Evolutionary conservation across 2,888 invertebrate species (phyloP), one percentile per base, ranked within the genome.

Genomic region (Agrilus biguttatus): DNA sequence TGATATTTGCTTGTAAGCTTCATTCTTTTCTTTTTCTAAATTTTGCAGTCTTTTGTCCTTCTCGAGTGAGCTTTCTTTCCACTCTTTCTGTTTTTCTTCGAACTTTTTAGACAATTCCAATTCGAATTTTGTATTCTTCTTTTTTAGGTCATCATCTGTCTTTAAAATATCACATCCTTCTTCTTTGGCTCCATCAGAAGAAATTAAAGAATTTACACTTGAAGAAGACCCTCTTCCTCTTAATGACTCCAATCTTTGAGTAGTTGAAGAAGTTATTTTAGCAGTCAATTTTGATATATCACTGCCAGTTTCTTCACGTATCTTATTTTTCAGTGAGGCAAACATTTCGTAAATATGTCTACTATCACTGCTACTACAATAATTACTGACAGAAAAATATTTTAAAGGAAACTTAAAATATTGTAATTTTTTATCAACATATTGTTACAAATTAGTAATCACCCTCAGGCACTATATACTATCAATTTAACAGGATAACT

Each of bases 301-400:
- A 61, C 78, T 84, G 40, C 88, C 88, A 49, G 87, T 87, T 71
- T 89, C 89, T 63, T 88, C 87, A 55, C 83, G 82, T 55, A 89
- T 88, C 72, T 88, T 88, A 67, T 86, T 88, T 67, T 89, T 89
- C 51, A 90, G 68, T 58, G 84, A 84, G 41, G 86, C 81, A 65
- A 90, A 90, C 89, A 90, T 90, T 60, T 61, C 71, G 21, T 21
- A 21, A 21, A 37, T 17, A 14, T 37, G 21, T 19, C 14, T 32
- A 32, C n/a, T 28, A n/a, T 39, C 21, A 37, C 28, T 28, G 5
- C 6, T 23, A 10, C 5, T 28, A 28, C 10, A 10, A 28, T 2
- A 28, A 28, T 28, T 28, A 28, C 2, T 28, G 2, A 10, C 28
- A 28, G 10, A 10, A 10, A 28, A 28, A 10, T 21, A 21, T 28